Evolutionary conservation across 2,113 vertebrate genomes (phyloP), one percentile per base, ranked within the genome.

Genomic region (Falco punctatus): DNA sequence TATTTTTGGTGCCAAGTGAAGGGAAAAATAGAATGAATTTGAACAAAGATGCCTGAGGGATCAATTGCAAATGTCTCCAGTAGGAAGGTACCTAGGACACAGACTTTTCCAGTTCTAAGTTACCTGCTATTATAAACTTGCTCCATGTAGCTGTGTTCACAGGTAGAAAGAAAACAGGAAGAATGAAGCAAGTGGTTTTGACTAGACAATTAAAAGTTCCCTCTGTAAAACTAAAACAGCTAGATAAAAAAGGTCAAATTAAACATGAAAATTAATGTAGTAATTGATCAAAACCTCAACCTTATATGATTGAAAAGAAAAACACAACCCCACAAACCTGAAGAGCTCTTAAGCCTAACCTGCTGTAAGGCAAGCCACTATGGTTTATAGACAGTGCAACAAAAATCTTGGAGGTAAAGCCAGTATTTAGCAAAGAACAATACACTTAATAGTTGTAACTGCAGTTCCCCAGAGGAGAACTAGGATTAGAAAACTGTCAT

Each of bases 1-100:
- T 94, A 67, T 74, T 95, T 94, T 91, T 72, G 86, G 27, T 89
- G 55, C 40, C 59, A 92, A 92, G 54, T 92, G 83, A 91, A 96
- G 46, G 13, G 32, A 90, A 88, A 84, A 96, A 86, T 10, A 6
- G 64, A 94, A 88, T 66, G 32, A 78, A 5, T 86, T 84, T 74
- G 83, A 92, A 58, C 38, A 91, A 95, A 91, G 7, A 57, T 81
- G 80, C 86, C 83, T 33, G 23, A 73, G 64, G 71, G 55, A 81
- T 73, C 17, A 46, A 27, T 81, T 88, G 51, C 11, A 62, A 86
- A 81, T 30, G 27, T 84, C 22, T 69, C 11, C 20, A 64, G 38
- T 15, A 52, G 23, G 35, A 49, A 81, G n/a, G 26, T 33, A 38
- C 58, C 11, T 33, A 59, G 40, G 52, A 78, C 22, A 59, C 42